Evolutionary conservation across 2,797 vertebrate species (phyloP), one percentile per base, ranked within the genome.

Genomic region (Rachycentron canadum): DNA sequence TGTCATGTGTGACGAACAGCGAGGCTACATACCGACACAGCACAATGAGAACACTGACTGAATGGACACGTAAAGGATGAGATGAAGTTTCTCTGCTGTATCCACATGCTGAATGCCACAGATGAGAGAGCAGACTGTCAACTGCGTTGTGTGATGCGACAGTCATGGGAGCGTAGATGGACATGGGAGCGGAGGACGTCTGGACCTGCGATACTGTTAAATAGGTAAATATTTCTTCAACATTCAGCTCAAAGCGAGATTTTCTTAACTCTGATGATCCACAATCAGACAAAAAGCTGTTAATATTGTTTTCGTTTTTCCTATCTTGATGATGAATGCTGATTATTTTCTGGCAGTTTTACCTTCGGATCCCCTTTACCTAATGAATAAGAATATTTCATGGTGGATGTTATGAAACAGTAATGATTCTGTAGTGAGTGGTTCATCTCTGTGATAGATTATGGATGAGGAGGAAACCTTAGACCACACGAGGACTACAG

Each of bases 241-340:
- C 21, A 32, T 52, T 16, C 7, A 19, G 53, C 0, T 25, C 53
- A 16, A 65, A 10, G 47, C 23, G 47, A 65, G 52, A 4, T 53
- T 53, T 61, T 60, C n/a, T 67, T 26, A 21, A 55, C 47, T 55
- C 57, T 28, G 49, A 61, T 38, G 8, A 68, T 60, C 36, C 45
- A 14, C 34, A 34, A 36, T 34, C 49, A 34, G 21, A 55, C 28
- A 34, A 17, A 45, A 56, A 6, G 3, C 3, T 16, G 17, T 49
- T 45, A n/a, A 36, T 57, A 32, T 16, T 43, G 21, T 12, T 16
- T 23, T 6, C 5, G 17, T 25, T 23, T n/a, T 11, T 32, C 11
- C n/a, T 3, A 10, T 43, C 40, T 25, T 63, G 56, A 34, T 60
- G 13, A 5, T 3, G 32, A 19, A 63, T 7, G 32, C 12, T n/a